These are phyloP conservation scores for Ichneumon xanthorius DNA, from an alignment of 2,888 invertebrate species.

Conservation along the genomic window DNA sequence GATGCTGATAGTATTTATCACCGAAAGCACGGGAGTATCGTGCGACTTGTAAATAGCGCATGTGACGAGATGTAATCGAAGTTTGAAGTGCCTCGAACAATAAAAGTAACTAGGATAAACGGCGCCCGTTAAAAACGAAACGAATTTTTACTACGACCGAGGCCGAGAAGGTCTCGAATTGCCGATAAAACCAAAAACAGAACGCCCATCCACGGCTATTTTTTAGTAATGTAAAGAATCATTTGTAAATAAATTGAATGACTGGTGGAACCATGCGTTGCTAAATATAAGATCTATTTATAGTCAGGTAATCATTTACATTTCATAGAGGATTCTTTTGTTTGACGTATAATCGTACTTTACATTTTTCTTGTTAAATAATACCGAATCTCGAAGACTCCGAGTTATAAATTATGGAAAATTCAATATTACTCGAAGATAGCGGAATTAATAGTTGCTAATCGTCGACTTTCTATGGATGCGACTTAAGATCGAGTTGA, in stretches of 20 bases:
- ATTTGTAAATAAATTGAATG: slow-evolving; percentile 64
- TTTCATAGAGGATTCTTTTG: slow-evolving; percentile 4
- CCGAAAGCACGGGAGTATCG: slow-evolving; percentile 30
- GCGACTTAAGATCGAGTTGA: background rate
- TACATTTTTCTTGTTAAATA: background rate
- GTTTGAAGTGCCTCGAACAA: background rate
- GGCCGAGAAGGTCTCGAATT: background rate
- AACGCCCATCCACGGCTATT: slow-evolving; percentile 47
- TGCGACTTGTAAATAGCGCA: slow-evolving; percentile 32
- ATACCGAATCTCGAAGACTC: too few species aligned
- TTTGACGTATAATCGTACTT: background rate
- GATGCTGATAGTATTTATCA: slow-evolving; percentile 52
- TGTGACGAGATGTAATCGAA: slow-evolving; percentile 14
- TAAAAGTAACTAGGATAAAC: slow-evolving; percentile 19
- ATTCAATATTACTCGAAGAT: background rate
- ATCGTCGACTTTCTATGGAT: background rate
- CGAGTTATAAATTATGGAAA: background rate
- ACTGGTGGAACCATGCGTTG: slow-evolving; percentile 49
- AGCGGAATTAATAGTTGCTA: background rate
- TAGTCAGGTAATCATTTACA: slow-evolving; percentile 48
- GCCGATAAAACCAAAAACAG: slow-evolving; percentile 26
- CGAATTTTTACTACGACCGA: slow-evolving; percentile 6
- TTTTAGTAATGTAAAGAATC: slow-evolving; percentile 52
- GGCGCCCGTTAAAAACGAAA: background rate
- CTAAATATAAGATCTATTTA: slow-evolving; percentile 57